A percentile compares a stretch with the other conserved stretches of the same genome.
These are phyloP conservation scores for Furcifer pardalis DNA, from an alignment of 2,797 vertebrate species.

Conservation along the genomic window DNA sequence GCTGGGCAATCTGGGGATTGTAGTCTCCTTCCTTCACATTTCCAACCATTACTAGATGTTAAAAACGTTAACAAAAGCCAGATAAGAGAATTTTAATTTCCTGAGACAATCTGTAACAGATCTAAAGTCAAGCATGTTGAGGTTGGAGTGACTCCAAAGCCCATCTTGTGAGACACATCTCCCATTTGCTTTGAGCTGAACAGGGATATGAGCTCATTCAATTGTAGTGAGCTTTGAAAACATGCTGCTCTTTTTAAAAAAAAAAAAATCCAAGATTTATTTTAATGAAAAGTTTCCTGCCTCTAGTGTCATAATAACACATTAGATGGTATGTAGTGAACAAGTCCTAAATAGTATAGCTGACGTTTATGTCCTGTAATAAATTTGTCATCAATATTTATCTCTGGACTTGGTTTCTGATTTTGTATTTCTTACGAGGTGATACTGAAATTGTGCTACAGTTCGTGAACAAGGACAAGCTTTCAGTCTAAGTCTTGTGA, in stretches of 20 bases:
- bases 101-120: background rate
- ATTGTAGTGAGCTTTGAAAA: background rate
- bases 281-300: background rate
- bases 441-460: background rate
- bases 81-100: background rate
- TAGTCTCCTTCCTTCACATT: background rate
- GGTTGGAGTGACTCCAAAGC: background rate
- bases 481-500: background rate
- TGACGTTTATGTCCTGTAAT: background rate
- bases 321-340: background rate
- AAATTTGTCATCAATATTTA: background rate
- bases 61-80: background rate
- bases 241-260: background rate
- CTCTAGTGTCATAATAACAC: background rate
- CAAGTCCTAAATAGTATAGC: background rate
- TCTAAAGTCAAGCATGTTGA: background rate
- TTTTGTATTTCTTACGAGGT: background rate
- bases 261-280: background rate
- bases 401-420: background rate
- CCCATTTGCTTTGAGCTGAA: background rate
- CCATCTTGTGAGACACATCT: no score
- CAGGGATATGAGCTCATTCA: background rate
- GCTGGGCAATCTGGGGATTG: no score
- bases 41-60: background rate
- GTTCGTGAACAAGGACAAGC: background rate